These are phyloP conservation scores for Sebastes reedi DNA, from an alignment of 2,797 vertebrate genomes.

Conservation along the genomic window DNA sequence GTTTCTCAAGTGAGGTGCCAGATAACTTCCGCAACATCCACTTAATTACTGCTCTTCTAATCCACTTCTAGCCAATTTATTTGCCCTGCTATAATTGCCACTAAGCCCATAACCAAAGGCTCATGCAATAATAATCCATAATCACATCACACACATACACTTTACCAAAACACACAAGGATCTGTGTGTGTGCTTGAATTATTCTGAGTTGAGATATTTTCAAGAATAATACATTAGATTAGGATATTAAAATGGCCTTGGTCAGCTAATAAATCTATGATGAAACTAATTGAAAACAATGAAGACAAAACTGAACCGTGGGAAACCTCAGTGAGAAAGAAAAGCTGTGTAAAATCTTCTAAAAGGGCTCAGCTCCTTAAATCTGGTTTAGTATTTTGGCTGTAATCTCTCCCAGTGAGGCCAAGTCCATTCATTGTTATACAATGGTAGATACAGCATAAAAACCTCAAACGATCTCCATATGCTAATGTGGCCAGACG, in stretches of 20 bases:
- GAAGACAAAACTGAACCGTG: not conserved
- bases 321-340: not conserved
- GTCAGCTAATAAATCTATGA: not conserved
- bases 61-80: conserved; percentile 36
- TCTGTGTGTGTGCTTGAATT: not conserved
- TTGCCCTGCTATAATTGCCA: not conserved
- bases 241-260: not conserved
- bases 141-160: conserved; percentile 25
- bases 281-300: not conserved
- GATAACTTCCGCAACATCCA: not conserved
- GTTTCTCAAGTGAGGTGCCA: not conserved
- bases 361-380: conserved; percentile 12
- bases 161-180: conserved; percentile 5
- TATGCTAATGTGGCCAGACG: not conserved
- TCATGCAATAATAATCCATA: conserved; percentile 29
- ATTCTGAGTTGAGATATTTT: not conserved
- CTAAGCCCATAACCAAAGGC: conserved; percentile 9
- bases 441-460: not conserved
- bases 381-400: conserved; percentile 12
- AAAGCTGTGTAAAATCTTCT: not conserved
- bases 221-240: not conserved
- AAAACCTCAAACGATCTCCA: not conserved
- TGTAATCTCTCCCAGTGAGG: conserved; percentile 21
- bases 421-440: not conserved
- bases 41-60: conserved; percentile 25